Evolutionary conservation across 2,888 invertebrate genomes (phyloP).

Genomic region (Ophion ventricosus): DNA sequence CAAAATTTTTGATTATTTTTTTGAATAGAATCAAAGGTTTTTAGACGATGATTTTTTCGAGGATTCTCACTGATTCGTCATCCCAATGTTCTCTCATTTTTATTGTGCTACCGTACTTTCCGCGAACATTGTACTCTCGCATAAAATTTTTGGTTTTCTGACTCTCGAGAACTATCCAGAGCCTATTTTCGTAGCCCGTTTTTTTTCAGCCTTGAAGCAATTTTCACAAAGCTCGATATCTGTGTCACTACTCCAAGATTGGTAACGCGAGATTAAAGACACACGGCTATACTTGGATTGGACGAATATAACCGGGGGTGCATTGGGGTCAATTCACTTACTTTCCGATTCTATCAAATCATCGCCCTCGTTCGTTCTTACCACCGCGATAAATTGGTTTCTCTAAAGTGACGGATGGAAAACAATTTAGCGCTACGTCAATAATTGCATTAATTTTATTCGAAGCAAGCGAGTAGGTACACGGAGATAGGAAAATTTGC

Average conservation of each 20-base stretch:
- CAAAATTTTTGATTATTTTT: neutral
- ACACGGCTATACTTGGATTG: neutral
- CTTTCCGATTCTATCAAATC: neutral
- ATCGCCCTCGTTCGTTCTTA: neutral
- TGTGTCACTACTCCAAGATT: neutral
- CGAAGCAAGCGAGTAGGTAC: neutral
- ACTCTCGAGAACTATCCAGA: neutral
- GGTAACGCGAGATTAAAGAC: neutral
- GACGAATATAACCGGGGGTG: slow-evolving; percentile 20
- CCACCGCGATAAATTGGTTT: slow-evolving; percentile 9
- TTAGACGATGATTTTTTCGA: neutral
- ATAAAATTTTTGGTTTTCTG: slow-evolving; percentile 12
- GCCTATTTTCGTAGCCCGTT: neutral
- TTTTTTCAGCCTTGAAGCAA: neutral
- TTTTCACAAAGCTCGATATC: neutral
- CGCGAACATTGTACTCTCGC: neutral
- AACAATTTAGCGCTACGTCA: neutral
- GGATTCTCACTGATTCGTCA: slow-evolving; percentile 26
- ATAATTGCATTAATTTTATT: slow-evolving; percentile 6
- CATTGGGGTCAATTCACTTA: slow-evolving; percentile 12
- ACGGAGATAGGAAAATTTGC: neutral
- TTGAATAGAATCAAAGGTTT: neutral
- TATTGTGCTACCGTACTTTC: neutral
- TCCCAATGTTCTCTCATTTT: slow-evolving; percentile 20
- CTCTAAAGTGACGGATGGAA: neutral